phyloP scores from a whole-genome alignment of 2,797 vertebrate species.

The Alectoris magna region DNA sequence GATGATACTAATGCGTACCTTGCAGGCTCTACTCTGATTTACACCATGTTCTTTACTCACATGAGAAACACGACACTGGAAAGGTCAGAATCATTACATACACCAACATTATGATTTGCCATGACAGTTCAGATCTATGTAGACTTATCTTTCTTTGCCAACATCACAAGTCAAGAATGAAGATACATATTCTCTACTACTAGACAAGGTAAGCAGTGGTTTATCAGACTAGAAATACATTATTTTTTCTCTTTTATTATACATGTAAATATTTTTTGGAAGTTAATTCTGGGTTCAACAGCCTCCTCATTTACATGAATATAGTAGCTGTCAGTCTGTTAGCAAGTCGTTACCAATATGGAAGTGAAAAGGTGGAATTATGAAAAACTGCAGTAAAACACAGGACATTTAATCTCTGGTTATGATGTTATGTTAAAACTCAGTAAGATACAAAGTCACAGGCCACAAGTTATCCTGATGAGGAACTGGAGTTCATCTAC shows the following conservation, averaged over 20 bases:
- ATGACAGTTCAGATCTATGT: neutral
- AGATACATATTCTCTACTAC: neutral
- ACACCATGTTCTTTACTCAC: neutral
- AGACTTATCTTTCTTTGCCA: neutral
- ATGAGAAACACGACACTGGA: neutral
- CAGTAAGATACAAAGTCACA: neutral
- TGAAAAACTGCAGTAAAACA: neutral
- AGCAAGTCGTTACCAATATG: slow-evolving; percentile 50
- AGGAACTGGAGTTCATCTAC: neutral
- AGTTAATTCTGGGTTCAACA: slow-evolving; percentile 42
- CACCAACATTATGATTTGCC: neutral
- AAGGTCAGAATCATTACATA: neutral
- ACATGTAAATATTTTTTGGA: neutral
- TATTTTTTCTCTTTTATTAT: neutral
- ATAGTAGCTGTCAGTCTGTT: slow-evolving; percentile 48
- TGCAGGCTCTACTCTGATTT: neutral
- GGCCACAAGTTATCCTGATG: slow-evolving; percentile 10
- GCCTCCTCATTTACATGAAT: slow-evolving; percentile 53
- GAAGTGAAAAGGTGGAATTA: neutral
- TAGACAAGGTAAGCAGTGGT: neutral
- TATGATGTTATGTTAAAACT: neutral
- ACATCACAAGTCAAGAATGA: neutral
- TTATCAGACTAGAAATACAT: neutral
- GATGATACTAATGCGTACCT: neutral
- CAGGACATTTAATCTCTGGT: neutral